Evolutionary conservation across 2,888 invertebrate genomes (phyloP).

Genomic region (Heliconius ethilla): DNA sequence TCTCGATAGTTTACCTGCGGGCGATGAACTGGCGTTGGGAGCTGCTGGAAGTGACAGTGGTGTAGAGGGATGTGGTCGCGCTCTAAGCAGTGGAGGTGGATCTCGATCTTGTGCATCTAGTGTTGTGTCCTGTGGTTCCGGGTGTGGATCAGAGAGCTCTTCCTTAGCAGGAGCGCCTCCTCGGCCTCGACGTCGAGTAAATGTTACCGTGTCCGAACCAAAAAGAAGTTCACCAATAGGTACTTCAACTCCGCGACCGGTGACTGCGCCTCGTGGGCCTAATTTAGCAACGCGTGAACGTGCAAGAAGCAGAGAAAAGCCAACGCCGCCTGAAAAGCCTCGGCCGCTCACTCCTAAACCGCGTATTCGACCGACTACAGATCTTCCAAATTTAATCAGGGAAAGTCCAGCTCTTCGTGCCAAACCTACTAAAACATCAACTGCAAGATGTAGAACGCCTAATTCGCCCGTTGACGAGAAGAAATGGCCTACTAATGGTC

Average conservation of each 20-base stretch:
- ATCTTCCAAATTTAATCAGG: constrained; percentile 78
- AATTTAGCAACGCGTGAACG: constrained; percentile 81
- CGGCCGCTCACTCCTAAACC: constrained; percentile 76
- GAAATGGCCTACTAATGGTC: constrained; percentile 84
- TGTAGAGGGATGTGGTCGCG: constrained; percentile 87
- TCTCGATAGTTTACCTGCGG: constrained; percentile 72
- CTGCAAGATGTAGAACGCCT: constrained; percentile 83
- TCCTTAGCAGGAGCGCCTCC: constrained; percentile 83
- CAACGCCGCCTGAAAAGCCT: constrained; percentile 75
- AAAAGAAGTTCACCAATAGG: constrained; percentile 78
- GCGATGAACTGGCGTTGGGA: constrained; percentile 68
- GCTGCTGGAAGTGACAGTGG: constrained; percentile 91
- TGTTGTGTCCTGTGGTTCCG: constrained; percentile 89
- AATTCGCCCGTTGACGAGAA: constrained; percentile 86
- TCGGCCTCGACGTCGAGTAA: constrained; percentile 80
- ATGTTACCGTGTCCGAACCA: constrained; percentile 81
- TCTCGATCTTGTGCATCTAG: constrained; percentile 89
- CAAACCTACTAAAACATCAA: constrained; percentile 79
- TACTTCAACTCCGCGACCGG: constrained; percentile 78
- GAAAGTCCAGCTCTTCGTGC: constrained; percentile 75
- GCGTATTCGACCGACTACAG: constrained; percentile 75
- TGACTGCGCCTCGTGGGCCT: constrained; percentile 75
- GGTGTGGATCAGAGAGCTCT: constrained; percentile 91
- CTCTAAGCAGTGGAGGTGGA: constrained; percentile 85
- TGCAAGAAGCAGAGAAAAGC: constrained; percentile 83